Conservation (phyloP, 2,797 vertebrate genomes). For the Eupleurogrammus muticus region DNA sequence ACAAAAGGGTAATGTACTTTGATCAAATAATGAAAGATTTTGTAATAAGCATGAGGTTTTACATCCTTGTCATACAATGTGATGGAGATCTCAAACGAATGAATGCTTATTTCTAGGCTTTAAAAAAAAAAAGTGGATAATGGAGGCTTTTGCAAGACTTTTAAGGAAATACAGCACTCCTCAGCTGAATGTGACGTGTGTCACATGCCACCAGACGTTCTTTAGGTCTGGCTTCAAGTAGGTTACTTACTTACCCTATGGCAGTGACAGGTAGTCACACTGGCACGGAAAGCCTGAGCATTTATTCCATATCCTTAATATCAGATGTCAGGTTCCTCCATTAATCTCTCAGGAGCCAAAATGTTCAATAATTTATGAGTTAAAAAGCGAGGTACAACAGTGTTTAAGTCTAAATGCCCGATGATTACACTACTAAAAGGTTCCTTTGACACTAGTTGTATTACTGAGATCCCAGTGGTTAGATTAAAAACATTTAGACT, state of each 20-base stretch:
- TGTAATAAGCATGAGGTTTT: neutral
- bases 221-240: neutral
- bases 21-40: neutral
- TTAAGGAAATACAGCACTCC: neutral
- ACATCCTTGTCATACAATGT: neutral
- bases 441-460: too few relatives aligned
- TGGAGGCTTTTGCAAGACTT: neutral
- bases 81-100: neutral
- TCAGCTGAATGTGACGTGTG: neutral
- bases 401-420: too few relatives aligned
- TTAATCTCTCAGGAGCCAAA: too few relatives aligned
- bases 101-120: neutral
- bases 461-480: too few relatives aligned
- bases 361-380: too few relatives aligned
- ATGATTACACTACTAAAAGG: too few relatives aligned
- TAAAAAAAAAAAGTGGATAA: neutral
- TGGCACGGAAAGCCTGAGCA: neutral
- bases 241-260: neutral
- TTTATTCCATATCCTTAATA: too few relatives aligned
- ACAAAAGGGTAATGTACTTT: neutral
- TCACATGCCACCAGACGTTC: neutral
- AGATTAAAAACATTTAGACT: too few relatives aligned
- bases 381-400: too few relatives aligned
- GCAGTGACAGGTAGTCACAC: neutral
- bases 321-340: too few relatives aligned